Evolutionary conservation across 2,797 vertebrate species (phyloP).

Genomic region (Micropoecilia bifurca): DNA sequence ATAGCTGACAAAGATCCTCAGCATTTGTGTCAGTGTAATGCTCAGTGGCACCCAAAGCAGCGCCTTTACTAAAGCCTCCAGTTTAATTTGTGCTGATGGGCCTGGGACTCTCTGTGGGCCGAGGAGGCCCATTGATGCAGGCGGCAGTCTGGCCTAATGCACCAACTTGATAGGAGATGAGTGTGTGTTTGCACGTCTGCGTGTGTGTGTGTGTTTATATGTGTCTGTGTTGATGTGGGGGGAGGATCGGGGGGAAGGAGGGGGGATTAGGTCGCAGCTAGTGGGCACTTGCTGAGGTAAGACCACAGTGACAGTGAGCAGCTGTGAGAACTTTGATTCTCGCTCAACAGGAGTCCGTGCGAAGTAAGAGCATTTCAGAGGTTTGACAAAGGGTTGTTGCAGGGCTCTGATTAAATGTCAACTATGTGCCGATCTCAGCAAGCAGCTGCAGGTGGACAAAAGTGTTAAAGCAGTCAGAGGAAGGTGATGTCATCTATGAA

Average conservation of each 20-base stretch:
- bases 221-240: conserved; percentile 30
- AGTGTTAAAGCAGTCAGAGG: conserved; percentile 36
- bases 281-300: conserved; percentile 73
- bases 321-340: conserved; percentile 78
- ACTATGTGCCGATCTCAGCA: conserved; percentile 60
- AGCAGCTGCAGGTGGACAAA: conserved; percentile 46
- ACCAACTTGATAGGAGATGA: conserved; percentile 70
- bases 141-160: conserved; percentile 74
- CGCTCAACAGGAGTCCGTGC: conserved; percentile 60
- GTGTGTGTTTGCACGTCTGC: conserved; percentile 7
- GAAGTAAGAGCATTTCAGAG: conserved; percentile 61
- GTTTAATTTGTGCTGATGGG: conserved; percentile 79
- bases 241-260: conserved; percentile 22
- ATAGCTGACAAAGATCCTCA: conserved; percentile 84
- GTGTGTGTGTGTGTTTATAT: conserved; percentile 5
- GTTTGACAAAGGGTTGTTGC: conserved; percentile 74
- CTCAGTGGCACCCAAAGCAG: conserved; percentile 81
- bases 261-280: conserved; percentile 55
- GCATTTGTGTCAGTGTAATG: conserved; percentile 77
- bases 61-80: conserved; percentile 70
- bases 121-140: conserved; percentile 70
- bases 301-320: conserved; percentile 78
- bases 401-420: conserved; percentile 65
- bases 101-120: conserved; percentile 73
- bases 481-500: conserved; percentile 42